Percentiles rank a stretch among this genome's conserved stretches.
Conservation (phyloP, 2,888 invertebrate genomes). For the Kuschelorhynchus macadamiae region DNA sequence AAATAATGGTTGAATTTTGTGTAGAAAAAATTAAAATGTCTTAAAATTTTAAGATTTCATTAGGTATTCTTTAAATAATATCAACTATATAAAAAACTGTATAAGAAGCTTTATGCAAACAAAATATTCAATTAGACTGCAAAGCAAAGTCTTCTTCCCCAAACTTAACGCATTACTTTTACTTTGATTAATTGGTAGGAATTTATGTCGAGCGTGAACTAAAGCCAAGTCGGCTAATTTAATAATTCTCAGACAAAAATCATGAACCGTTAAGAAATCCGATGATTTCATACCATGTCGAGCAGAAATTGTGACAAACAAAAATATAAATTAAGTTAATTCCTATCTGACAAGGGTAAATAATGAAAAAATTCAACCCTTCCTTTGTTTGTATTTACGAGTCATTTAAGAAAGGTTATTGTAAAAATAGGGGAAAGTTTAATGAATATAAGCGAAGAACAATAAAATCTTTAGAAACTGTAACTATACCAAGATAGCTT, state of each 20-base stretch:
- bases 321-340: constrained; percentile 48
- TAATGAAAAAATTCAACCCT: constrained; percentile 41
- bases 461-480: too few species aligned
- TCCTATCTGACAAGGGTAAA: constrained; percentile 43
- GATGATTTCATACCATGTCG: constrained; percentile 49
- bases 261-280: constrained; percentile 55
- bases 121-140: neutral
- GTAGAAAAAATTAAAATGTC: too few species aligned
- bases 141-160: neutral
- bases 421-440: too few species aligned
- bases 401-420: constrained; percentile 13
- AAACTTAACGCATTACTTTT: constrained; percentile 21
- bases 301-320: constrained; percentile 48
- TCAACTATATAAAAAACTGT: too few species aligned
- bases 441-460: too few species aligned
- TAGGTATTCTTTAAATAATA: too few species aligned
- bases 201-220: constrained; percentile 48
- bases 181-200: constrained; percentile 46
- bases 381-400: constrained; percentile 31
- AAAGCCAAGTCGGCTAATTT: constrained; percentile 51
- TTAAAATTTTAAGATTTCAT: too few species aligned
- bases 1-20: too few species aligned
- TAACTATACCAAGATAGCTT: too few species aligned
- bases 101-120: neutral
- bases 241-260: constrained; percentile 56